Conservation (phyloP, 2,888 invertebrate species). For the Suillia variegata region DNA sequence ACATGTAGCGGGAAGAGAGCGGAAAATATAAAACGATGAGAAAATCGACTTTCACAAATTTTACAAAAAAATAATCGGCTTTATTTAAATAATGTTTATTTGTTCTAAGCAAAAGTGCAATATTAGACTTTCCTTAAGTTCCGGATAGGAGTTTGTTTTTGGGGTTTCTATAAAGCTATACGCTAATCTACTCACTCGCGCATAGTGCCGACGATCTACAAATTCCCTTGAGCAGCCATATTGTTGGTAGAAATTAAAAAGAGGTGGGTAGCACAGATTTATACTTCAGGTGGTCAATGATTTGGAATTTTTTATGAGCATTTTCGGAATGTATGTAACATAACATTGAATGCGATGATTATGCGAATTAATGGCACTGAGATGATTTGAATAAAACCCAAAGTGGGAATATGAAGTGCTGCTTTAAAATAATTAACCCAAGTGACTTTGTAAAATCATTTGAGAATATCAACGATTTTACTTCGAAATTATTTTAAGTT, state of each 20-base stretch:
- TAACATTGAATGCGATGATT: too few species aligned
- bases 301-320: neutral
- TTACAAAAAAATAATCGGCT: slow-evolving; percentile 1
- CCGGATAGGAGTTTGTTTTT: neutral
- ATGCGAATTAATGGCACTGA: too few species aligned
- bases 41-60: too few species aligned
- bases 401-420: too few species aligned
- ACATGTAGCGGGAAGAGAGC: slow-evolving; percentile 61
- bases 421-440: too few species aligned
- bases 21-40: slow-evolving; percentile 20
- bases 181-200: slow-evolving; percentile 72
- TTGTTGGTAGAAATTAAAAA: slow-evolving; percentile 48
- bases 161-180: neutral
- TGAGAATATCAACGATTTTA: too few species aligned
- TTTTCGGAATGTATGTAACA: neutral
- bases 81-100: neutral
- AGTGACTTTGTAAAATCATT: too few species aligned
- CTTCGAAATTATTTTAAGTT: too few species aligned
- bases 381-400: too few species aligned
- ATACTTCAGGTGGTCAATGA: slow-evolving; percentile 40
- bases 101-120: too few species aligned
- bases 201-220: slow-evolving; percentile 77
- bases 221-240: slow-evolving; percentile 68
- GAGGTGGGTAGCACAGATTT: slow-evolving; percentile 41
- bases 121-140: neutral